Percentiles rank a stretch among this genome's conserved stretches.
phyloP scores from a whole-genome alignment of 2,888 invertebrate genomes.

The Adelognathus sp. region DNA sequence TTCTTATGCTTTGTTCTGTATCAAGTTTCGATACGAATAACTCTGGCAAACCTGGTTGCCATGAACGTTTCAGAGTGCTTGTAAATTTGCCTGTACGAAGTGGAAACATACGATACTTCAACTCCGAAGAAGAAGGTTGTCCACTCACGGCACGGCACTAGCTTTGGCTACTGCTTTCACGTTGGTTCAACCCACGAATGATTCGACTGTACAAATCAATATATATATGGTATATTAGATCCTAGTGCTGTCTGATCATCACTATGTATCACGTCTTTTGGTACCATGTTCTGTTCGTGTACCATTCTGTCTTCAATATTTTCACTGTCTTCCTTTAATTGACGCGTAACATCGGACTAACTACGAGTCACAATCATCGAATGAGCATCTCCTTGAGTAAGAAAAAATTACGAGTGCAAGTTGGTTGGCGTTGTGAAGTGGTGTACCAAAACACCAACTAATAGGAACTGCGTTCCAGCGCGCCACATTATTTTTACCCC shows the following conservation, averaged over 20 bases:
- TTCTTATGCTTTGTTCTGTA: not conserved
- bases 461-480: not conserved
- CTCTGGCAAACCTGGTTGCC: not conserved
- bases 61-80: not conserved
- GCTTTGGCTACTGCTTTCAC: not conserved
- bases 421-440: not conserved
- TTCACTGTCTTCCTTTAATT: constrained; percentile 42
- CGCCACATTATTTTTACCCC: not conserved
- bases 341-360: constrained; percentile 61
- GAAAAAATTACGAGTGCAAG: constrained; percentile 39
- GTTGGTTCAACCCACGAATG: not conserved
- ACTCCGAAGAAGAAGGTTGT: constrained; percentile 24
- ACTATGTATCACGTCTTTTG: not conserved
- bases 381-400: constrained; percentile 67
- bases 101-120: not conserved
- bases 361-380: constrained; percentile 75
- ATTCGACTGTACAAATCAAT: constrained; percentile 10
- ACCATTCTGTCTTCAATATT: constrained; percentile 20
- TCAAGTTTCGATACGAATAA: not conserved
- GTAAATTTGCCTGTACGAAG: not conserved
- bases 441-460: not conserved
- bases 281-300: not conserved
- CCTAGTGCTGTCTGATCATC: not conserved
- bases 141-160: not conserved
- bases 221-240: not conserved